A percentile compares a stretch with the other conserved stretches of the same genome.
phyloP scores from a whole-genome alignment of 2,888 invertebrate species.

The Clanis bilineata region DNA sequence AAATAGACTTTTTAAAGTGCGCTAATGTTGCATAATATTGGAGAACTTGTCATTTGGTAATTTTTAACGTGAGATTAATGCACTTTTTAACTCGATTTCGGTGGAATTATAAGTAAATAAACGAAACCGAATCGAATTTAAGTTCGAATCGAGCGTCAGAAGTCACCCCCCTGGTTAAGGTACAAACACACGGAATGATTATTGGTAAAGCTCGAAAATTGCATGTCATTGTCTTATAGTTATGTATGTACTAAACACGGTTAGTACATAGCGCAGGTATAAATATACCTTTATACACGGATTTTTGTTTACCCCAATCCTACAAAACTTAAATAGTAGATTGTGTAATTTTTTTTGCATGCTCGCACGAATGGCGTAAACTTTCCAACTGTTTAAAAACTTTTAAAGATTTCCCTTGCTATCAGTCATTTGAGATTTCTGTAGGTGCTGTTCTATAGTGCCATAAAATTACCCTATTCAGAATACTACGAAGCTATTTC shows the following conservation, averaged over 20 bases:
- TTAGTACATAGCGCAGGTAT: not conserved
- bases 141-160: too few species aligned
- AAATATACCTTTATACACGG: not conserved
- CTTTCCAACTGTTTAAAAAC: slow-evolving; percentile 7
- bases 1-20: too few species aligned
- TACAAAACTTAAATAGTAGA: slow-evolving; percentile 8
- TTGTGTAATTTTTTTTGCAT: slow-evolving; percentile 12
- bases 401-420: not conserved
- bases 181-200: not conserved
- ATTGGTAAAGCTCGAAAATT: not conserved
- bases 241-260: not conserved
- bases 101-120: too few species aligned
- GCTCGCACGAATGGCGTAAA: slow-evolving; percentile 15
- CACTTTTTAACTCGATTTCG: too few species aligned
- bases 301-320: not conserved
- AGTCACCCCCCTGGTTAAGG: not conserved
- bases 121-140: not conserved
- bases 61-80: too few species aligned
- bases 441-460: slow-evolving; percentile 7
- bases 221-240: not conserved
- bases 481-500: not conserved
- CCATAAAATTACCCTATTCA: slow-evolving; percentile 1
- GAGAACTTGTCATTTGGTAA: too few species aligned
- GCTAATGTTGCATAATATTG: too few species aligned
- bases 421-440: slow-evolving; percentile 1